These are phyloP conservation scores for Agrochola macilenta DNA, from an alignment of 2,888 invertebrate species.

Conservation along the genomic window DNA sequence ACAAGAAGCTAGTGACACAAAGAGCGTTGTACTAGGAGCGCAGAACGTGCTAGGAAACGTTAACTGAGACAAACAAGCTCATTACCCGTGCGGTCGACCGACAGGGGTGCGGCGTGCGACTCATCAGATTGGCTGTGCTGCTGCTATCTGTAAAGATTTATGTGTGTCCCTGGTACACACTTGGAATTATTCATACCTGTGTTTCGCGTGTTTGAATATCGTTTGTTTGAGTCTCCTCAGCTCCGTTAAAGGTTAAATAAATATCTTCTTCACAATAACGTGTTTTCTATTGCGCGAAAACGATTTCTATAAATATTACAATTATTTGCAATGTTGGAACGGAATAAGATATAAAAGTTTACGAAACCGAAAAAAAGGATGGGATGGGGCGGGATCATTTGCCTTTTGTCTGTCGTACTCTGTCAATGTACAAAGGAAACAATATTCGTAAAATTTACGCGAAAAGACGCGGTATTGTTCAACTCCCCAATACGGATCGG, in stretches of 20 bases:
- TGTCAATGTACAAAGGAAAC: slow-evolving; percentile 68
- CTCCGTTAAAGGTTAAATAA: slow-evolving; percentile 50
- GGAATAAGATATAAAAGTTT: slow-evolving; percentile 46
- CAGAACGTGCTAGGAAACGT: slow-evolving; percentile 77
- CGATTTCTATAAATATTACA: slow-evolving; percentile 42
- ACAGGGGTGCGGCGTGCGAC: slow-evolving; percentile 66
- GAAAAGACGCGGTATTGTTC: slow-evolving; percentile 66
- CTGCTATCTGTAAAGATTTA: slow-evolving; percentile 67
- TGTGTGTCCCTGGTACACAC: slow-evolving; percentile 62
- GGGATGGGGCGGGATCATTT: slow-evolving; percentile 51
- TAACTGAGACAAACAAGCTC: slow-evolving; percentile 81
- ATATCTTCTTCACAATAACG: slow-evolving; percentile 33
- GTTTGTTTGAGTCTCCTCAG: slow-evolving; percentile 46
- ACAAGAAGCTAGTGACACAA: slow-evolving; percentile 67
- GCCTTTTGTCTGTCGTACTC: slow-evolving; percentile 63
- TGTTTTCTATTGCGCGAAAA: slow-evolving; percentile 42
- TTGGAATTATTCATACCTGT: slow-evolving; percentile 63
- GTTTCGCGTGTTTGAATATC: slow-evolving; percentile 51
- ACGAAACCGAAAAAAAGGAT: slow-evolving; percentile 39
- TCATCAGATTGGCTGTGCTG: slow-evolving; percentile 69
- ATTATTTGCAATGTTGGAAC: slow-evolving; percentile 51
- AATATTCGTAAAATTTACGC: slow-evolving; percentile 70
- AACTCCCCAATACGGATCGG: slow-evolving; percentile 61
- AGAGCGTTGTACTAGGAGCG: slow-evolving; percentile 70
- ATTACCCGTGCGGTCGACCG: slow-evolving; percentile 77